Conservation (phyloP, 2,113 vertebrate genomes). For the Tupaia tana region DNA sequence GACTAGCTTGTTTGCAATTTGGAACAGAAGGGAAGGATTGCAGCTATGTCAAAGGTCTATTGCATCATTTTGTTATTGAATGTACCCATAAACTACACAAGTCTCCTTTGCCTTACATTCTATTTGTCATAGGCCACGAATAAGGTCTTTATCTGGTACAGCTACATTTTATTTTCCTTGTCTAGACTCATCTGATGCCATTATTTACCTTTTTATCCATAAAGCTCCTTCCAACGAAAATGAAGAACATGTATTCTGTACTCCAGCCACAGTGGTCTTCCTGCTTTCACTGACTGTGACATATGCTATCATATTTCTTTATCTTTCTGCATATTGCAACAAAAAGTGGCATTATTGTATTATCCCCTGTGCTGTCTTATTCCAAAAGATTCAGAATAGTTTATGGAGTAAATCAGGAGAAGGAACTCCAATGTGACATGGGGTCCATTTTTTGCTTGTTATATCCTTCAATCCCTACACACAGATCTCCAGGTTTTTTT, state of each 20-base stretch:
- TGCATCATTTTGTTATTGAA: conserved; percentile 65
- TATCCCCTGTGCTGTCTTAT: neutral
- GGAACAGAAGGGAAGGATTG: conserved; percentile 73
- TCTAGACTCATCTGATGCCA: neutral
- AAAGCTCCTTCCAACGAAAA: neutral
- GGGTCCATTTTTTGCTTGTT: neutral
- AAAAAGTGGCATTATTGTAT: neutral
- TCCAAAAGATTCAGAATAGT: neutral
- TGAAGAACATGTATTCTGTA: neutral
- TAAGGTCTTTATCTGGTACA: neutral
- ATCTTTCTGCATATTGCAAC: neutral
- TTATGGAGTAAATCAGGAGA: neutral
- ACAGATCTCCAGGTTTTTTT: neutral
- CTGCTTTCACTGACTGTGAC: neutral
- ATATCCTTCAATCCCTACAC: neutral
- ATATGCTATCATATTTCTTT: neutral
- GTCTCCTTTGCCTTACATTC: conserved; percentile 76
- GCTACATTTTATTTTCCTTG: neutral
- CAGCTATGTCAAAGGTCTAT: conserved; percentile 66
- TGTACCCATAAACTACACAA: neutral
- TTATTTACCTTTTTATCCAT: neutral
- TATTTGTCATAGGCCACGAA: conserved; percentile 22
- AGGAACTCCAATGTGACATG: neutral
- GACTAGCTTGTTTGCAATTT: conserved; percentile 60
- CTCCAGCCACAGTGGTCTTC: neutral